Percentiles rank a stretch among this genome's conserved stretches.
These are phyloP conservation scores for Anodontia alba DNA, from an alignment of 2,888 invertebrate genomes.

Conservation along the genomic window DNA sequence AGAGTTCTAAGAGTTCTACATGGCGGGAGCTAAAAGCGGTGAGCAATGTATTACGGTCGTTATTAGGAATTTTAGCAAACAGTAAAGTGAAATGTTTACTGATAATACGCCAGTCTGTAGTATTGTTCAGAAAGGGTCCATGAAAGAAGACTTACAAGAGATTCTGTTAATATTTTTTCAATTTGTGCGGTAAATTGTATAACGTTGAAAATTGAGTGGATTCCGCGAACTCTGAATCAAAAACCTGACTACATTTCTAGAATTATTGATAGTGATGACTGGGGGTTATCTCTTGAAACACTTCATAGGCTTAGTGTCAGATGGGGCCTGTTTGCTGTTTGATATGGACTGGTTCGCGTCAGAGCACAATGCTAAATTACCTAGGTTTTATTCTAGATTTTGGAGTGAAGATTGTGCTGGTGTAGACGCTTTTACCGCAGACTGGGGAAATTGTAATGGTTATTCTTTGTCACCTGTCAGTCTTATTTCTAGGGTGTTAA, in stretches of 20 bases:
- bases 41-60: conserved; percentile 16
- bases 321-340: not conserved
- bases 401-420: not conserved
- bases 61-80: not conserved
- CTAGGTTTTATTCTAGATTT: conserved; percentile 16
- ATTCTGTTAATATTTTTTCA: conserved; percentile 15
- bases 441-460: conserved; percentile 20
- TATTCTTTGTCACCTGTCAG: conserved; percentile 16
- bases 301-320: conserved; percentile 11
- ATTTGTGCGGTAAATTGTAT: conserved; percentile 23
- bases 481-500: conserved; percentile 7
- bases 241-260: conserved; percentile 40
- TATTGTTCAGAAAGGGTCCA: conserved; percentile 36
- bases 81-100: conserved; percentile 34
- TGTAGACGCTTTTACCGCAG: conserved; percentile 9
- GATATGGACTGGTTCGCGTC: conserved; percentile 4
- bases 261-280: conserved; percentile 35
- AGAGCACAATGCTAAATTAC: conserved; percentile 24
- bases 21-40: conserved; percentile 40
- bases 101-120: conserved; percentile 25
- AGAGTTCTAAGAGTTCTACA: conserved; percentile 19
- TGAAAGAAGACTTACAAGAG: conserved; percentile 37
- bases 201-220: conserved; percentile 30
- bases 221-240: conserved; percentile 24
- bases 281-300: conserved; percentile 20